Conservation (phyloP, 1,140 invertebrate species). For the Paraescarpia echinospica region DNA sequence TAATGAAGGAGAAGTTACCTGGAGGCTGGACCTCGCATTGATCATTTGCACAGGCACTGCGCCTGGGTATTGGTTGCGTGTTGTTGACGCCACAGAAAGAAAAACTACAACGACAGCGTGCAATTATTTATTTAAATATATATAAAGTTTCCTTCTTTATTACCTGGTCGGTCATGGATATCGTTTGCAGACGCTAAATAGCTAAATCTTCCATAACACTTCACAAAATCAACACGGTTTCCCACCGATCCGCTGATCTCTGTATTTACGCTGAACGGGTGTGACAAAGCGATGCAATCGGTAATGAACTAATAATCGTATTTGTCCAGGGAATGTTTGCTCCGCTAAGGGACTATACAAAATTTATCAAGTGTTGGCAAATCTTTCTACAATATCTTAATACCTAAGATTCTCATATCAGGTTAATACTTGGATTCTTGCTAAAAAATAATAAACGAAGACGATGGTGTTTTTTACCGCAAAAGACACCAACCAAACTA, state of each 20-base stretch:
- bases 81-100: not conserved
- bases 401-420: too few relatives aligned
- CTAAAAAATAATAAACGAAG: too few relatives aligned
- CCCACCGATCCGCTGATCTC: not conserved
- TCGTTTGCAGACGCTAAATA: not conserved
- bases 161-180: not conserved
- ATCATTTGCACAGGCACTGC: not conserved
- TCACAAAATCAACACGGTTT: not conserved
- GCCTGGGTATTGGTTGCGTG: not conserved
- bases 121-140: not conserved
- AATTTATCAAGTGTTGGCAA: too few relatives aligned
- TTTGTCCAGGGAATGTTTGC: too few relatives aligned
- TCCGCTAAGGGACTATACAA: too few relatives aligned
- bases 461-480: too few relatives aligned
- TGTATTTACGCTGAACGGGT: not conserved
- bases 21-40: not conserved
- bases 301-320: not conserved
- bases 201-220: not conserved
- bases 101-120: not conserved
- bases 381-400: too few relatives aligned
- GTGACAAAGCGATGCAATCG: not conserved
- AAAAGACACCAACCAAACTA: too few relatives aligned
- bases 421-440: too few relatives aligned
- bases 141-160: not conserved
- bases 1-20: not conserved